Base-by-base conservation (phyloP, 2,888 invertebrate genomes). In the Heliconius hortense region DNA sequence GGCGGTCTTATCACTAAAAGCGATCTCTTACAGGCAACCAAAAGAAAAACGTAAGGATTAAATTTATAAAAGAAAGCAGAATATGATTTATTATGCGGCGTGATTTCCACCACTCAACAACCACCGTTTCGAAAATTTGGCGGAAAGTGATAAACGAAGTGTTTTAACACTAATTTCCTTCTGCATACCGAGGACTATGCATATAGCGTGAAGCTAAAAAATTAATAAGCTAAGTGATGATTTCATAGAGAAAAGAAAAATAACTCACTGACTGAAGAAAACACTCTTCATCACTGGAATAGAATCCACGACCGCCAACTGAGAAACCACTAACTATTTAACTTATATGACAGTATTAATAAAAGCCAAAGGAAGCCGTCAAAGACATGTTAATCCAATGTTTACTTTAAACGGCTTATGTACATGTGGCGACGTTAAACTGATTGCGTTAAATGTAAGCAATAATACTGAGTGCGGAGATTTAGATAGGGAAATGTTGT, bases 361-460 rank as follows among this genome's bases (percentile, higher is more conserved):
- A 66, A 69, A 56, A 31, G 31, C 4, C 53, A 24, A 31, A 31
- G 53, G 56, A 69, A 69, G 31, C 66, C 39, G 24, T 69, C 56
- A 31, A 69, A 31, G 69, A 31, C 13, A 69, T 56, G 53, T 53
- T 69, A 69, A 69, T 69, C 68, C 53, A 53, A 28, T 69, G 68
- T 69, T 69, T 56, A 56, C 69, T 69, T 31, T 69, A 56, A 69
- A 56, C 56, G 56, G 69, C 69, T 69, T 31, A 56, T 31, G 39
- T 66, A 60, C 15, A 66, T 66, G 66, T 64, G 64, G 31, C 68
- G 28, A 69, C n/a, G 53, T 69, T 69, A 31, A 68, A 53, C 53
- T 53, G 68, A 53, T 68, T 68, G 53, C 28, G 68, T n/a, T 53
- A 53, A 69, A 53, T 53, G n/a, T 56, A 35, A 69, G 53, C 69